Percentiles rank a stretch among this genome's conserved stretches.
These are phyloP conservation scores for Colinus virginianus DNA, from an alignment of 2,113 vertebrate species.

Conservation along the genomic window DNA sequence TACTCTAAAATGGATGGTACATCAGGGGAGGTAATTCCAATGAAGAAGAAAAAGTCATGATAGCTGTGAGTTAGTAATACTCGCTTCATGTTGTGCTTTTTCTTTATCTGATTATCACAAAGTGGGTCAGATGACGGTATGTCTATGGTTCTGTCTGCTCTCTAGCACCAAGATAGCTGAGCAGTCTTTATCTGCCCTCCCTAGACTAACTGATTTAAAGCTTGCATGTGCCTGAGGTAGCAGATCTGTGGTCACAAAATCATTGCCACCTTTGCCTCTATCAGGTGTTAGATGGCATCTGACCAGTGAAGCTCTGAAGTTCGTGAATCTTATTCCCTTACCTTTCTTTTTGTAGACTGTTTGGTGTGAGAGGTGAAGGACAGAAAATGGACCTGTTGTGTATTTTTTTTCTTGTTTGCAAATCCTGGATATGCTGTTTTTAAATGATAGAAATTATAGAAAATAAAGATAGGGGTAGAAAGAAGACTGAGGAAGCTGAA, in stretches of 20 bases:
- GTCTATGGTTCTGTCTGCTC: neutral
- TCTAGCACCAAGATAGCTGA: neutral
- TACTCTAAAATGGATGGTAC: neutral
- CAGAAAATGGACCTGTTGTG: neutral
- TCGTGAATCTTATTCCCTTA: neutral
- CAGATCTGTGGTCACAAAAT: neutral
- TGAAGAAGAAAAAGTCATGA: neutral
- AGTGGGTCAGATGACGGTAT: neutral
- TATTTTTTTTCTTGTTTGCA: neutral
- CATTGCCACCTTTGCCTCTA: neutral
- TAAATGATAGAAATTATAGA: neutral
- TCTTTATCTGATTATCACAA: constrained; percentile 15
- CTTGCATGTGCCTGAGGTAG: neutral
- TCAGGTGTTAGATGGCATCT: neutral
- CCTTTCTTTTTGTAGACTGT: neutral
- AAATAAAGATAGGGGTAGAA: neutral
- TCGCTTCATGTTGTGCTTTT: neutral
- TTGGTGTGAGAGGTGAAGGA: neutral
- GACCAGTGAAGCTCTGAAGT: neutral
- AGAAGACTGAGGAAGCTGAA: neutral
- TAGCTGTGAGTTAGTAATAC: neutral
- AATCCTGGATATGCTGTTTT: neutral
- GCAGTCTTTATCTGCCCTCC: neutral
- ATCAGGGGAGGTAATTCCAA: constrained; percentile 12
- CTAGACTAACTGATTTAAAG: neutral